Percentiles rank a stretch among this genome's conserved stretches.
Evolutionary conservation across 2,797 vertebrate species (phyloP).

Genomic region (Enoplosus armatus): DNA sequence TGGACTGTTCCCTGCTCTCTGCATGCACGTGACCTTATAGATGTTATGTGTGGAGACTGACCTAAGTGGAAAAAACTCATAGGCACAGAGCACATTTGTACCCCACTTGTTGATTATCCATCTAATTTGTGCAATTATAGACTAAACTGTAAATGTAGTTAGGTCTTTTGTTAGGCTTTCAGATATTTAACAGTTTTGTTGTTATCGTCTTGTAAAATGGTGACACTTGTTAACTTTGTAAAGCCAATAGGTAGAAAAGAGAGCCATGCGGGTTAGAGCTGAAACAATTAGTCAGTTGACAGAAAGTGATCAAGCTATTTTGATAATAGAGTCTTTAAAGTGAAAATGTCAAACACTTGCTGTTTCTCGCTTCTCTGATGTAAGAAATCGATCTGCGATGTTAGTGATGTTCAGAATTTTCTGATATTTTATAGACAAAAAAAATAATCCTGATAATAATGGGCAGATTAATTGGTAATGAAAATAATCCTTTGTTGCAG

Average conservation of each 20-base stretch:
- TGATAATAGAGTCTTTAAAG: background rate
- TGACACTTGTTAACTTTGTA: background rate
- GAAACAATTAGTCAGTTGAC: background rate
- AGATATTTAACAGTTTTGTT: background rate
- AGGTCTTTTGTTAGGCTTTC: background rate
- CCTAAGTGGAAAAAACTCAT: constrained; percentile 14
- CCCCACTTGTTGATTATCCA: constrained; percentile 32
- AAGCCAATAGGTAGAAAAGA: background rate
- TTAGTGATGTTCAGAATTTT: background rate
- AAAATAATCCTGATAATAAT: background rate
- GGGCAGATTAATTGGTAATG: background rate
- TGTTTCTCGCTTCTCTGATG: background rate
- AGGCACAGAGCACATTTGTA: constrained; percentile 17
- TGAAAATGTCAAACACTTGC: background rate
- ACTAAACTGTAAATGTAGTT: background rate
- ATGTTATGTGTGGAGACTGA: constrained; percentile 20
- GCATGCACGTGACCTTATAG: constrained; percentile 23
- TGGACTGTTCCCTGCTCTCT: constrained; percentile 30
- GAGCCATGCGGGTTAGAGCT: background rate
- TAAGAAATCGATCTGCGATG: background rate
- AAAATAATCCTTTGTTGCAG: background rate
- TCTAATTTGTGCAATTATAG: background rate
- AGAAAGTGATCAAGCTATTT: background rate
- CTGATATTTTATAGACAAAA: background rate
- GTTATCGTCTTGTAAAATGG: background rate